A percentile compares a stretch with the other conserved stretches of the same genome.
Evolutionary conservation across 2,888 invertebrate species (phyloP).

Genomic region (Loripinus fragilis): DNA sequence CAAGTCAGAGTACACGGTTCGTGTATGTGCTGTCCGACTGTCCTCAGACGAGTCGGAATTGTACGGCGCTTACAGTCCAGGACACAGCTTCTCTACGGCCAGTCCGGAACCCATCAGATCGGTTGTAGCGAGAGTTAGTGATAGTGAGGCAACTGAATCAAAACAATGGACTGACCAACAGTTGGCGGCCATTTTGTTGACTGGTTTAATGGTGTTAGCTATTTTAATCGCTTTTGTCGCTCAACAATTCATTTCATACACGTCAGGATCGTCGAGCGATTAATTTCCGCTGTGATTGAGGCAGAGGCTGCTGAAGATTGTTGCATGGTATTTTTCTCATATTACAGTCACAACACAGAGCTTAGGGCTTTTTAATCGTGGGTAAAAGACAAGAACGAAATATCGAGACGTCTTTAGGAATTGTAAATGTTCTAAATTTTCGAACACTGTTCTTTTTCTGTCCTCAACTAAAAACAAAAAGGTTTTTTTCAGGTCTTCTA

Average conservation of each 20-base stretch:
- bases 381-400: too few relatives aligned
- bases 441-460: too few relatives aligned
- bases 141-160: conserved; percentile 64
- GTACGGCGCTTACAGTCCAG: conserved; percentile 89
- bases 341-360: too few relatives aligned
- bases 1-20: conserved; percentile 90
- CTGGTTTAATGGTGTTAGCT: conserved; percentile 87
- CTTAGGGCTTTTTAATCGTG: too few relatives aligned
- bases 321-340: too few relatives aligned
- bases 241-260: conserved; percentile 81
- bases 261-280: too few relatives aligned
- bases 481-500: too few relatives aligned
- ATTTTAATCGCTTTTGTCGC: conserved; percentile 87
- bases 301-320: neutral
- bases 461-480: too few relatives aligned
- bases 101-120: conserved; percentile 73
- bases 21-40: conserved; percentile 91
- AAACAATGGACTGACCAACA: conserved; percentile 86
- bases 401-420: too few relatives aligned
- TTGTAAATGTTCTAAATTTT: too few relatives aligned
- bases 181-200: conserved; percentile 87
- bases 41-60: conserved; percentile 86
- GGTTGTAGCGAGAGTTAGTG: conserved; percentile 51
- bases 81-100: conserved; percentile 86
- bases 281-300: neutral